Percentiles rank a stretch among this genome's conserved stretches.
Evolutionary conservation across 2,888 invertebrate species (phyloP).

Genomic region (Epirrhoe tristata): DNA sequence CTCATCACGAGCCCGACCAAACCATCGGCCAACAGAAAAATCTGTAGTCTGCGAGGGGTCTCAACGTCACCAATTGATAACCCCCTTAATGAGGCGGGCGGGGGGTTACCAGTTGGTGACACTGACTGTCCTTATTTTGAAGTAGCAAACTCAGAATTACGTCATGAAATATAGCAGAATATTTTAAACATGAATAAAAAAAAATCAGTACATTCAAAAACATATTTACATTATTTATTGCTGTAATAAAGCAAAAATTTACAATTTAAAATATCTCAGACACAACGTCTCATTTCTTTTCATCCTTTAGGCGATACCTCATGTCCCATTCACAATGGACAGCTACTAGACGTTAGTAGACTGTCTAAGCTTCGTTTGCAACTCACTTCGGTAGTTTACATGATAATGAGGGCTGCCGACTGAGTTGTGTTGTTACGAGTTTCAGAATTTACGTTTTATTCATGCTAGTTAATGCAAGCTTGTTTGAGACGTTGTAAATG

Average conservation of each 20-base stretch:
- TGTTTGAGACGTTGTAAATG: not conserved
- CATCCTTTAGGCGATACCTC: conserved; percentile 4
- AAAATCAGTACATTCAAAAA: not conserved
- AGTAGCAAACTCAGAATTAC: no score
- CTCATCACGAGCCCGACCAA: no score
- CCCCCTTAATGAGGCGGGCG: no score
- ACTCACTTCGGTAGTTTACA: conserved; percentile 2
- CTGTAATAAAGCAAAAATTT: conserved; percentile 1
- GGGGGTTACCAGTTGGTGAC: no score
- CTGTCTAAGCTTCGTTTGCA: not conserved
- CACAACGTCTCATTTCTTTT: conserved; percentile 18
- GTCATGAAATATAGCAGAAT: not conserved
- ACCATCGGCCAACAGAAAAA: no score
- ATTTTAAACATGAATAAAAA: not conserved
- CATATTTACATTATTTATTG: not conserved
- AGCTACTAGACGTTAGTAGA: not conserved
- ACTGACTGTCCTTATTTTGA: no score
- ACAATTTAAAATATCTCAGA: conserved; percentile 12
- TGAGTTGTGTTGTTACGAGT: conserved; percentile 2
- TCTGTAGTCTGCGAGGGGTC: no score
- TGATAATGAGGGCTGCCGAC: conserved; percentile 1
- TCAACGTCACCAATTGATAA: no score
- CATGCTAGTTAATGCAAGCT: conserved; percentile 3
- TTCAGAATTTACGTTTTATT: not conserved
- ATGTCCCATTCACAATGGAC: not conserved